Base-by-base conservation (phyloP, 1,140 invertebrate species). In the Oryctes rhinoceros region DNA sequence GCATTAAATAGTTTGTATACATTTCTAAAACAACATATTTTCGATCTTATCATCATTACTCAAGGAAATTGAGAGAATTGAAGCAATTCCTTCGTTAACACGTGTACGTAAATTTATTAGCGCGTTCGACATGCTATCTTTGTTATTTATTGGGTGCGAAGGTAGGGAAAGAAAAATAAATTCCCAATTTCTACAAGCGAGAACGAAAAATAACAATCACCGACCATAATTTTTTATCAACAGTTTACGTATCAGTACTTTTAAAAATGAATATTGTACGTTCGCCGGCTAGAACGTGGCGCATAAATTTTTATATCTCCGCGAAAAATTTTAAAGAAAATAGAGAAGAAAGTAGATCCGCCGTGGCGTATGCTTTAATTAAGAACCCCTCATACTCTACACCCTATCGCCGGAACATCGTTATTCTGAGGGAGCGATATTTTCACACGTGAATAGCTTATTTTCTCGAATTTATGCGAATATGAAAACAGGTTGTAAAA, bases 401-500 rank as follows among this genome's bases (percentile, higher is more conserved):
- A 67, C 30, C 18, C 65, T 18, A 24, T 67, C 65, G 18, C 18
- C 30, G 65, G 20, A 24, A 67, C 18, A 67, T 67, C 65, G 65
- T 67, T 67, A 67, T 67, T 67, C 65, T 67, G 65, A 67, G 65
- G 65, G n/a, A 67, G 65, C 65, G 30, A 67, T 67, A 67, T 67
- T 67, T 67, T 67, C 65, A 67, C 65, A 67, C 65, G 65, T 67
- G 65, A 67, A 67, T 67, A 18, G 65, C 65, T 67, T 67, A 67
- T 67, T 67, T 67, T 67, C 65, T 67, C n/a, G 65, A 67, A 67
- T 67, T 67, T 67, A 67, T 67, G 65, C 65, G 65, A 67, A 67
- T 67, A 67, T 67, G 65, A 67, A 67, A 67, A 67, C 65, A 67
- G 65, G 65, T 67, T 67, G 65, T 67, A 67, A 67, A 67, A 67